These are phyloP conservation scores for Drosophila suboccidentalis DNA, from an alignment of 2,888 invertebrate genomes.

Conservation along the genomic window DNA sequence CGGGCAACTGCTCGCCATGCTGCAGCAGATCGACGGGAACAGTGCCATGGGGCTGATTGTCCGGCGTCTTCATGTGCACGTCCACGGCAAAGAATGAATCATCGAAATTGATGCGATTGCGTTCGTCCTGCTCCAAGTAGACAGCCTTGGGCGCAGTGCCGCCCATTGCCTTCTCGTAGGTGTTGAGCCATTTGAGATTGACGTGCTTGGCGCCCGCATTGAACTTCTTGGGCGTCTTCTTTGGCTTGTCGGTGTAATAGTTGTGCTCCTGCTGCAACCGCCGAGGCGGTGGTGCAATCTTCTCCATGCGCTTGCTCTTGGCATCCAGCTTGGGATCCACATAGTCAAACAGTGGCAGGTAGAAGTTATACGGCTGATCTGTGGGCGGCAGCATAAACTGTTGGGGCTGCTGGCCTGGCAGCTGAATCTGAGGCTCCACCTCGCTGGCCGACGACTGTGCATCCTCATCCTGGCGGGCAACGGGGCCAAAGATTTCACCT, in stretches of 20 bases:
- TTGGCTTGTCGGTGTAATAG: constrained; percentile 83
- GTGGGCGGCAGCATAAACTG: constrained; percentile 78
- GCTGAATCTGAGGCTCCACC: constrained; percentile 36
- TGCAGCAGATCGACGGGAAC: constrained; percentile 50
- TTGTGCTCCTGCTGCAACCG: constrained; percentile 63
- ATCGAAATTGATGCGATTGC: constrained; percentile 83
- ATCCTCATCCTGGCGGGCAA: constrained; percentile 50
- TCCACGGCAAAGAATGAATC: constrained; percentile 83
- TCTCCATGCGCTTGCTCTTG: constrained; percentile 78
- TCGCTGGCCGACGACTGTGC: constrained; percentile 50
- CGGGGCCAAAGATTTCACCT: constrained; percentile 80
- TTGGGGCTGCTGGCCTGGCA: constrained; percentile 36
- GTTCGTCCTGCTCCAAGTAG: constrained; percentile 79
- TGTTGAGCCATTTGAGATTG: constrained; percentile 83
- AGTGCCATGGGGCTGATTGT: constrained; percentile 74
- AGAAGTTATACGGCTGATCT: constrained; percentile 81
- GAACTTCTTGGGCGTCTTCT: constrained; percentile 84
- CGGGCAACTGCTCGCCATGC: constrained; percentile 63
- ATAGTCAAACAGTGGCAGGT: constrained; percentile 80
- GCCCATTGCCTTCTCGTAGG: constrained; percentile 76
- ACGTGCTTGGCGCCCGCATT: constrained; percentile 79
- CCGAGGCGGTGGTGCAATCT: constrained; percentile 77
- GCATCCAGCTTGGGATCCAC: constrained; percentile 78
- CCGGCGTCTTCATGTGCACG: constrained; percentile 78
- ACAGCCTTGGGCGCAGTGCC: constrained; percentile 68